Evolutionary conservation across 2,888 invertebrate genomes (phyloP), one percentile per base, ranked within the genome.

Genomic region (Melikaiella ostensackeni): DNA sequence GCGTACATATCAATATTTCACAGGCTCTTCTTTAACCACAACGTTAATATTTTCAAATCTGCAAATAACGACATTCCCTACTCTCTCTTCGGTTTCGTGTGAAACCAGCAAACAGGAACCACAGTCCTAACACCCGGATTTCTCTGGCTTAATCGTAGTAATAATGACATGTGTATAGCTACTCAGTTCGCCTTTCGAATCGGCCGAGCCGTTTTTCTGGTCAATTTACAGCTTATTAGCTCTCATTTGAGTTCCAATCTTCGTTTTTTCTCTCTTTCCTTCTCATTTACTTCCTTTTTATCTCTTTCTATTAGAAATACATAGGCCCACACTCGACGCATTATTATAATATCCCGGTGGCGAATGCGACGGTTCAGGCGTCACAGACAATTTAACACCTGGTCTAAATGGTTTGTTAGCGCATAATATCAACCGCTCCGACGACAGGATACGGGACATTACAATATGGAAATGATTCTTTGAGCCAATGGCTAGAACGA

Each of bases 361-460:
- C 81, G 79, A 77, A 79, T 79, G 78, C 82, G 82, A 85, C 84
- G 84, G 86, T 86, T 89, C 85, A 85, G 84, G 88, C 90, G 90
- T 91, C 90, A 90, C 91, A 89, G 90, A 88, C 91, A 90, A 90
- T 91, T 91, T 89, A 90, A 91, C 91, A 91, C 91, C 91, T 91
- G 91, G 88, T 84, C 86, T 89, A 90, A 90, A 89, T 89, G 91
- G 90, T 89, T 90, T 89, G 89, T 88, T 88, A 89, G 84, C 88
- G 89, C 88, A 89, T 88, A 89, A 89, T 89, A 88, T 89, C 86
- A 81, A 83, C 81, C 86, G 84, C 85, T 84, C 82, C 83, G 81
- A 78, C 84, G 83, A 87, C 88, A 90, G 91, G 91, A 90, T 90
- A 90, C 89, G 85, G 87, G 86, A 81, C 87, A 89, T 88, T 89